These are phyloP conservation scores for Pomatostomus ruficeps DNA, from an alignment of 2,113 vertebrate genomes.

Conservation along the genomic window DNA sequence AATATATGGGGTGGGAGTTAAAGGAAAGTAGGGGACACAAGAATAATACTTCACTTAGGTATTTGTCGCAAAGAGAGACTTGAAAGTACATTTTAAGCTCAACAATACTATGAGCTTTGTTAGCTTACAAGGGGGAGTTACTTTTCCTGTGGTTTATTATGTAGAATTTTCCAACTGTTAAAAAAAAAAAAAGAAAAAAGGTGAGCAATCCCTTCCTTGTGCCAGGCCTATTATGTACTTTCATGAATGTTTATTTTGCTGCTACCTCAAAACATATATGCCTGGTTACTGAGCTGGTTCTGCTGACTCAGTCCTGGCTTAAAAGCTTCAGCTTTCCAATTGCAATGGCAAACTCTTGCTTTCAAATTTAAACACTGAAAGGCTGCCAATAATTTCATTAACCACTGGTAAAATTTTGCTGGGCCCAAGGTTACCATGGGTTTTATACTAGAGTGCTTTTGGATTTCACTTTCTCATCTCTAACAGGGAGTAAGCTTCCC, in stretches of 20 bases:
- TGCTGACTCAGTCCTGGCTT: slow-evolving; percentile 40
- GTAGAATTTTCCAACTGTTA: background rate
- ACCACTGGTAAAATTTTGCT: background rate
- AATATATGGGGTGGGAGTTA: background rate
- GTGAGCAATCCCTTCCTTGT: background rate
- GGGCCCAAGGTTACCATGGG: background rate
- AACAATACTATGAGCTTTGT: background rate
- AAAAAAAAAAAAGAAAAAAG: background rate
- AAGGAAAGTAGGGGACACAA: background rate
- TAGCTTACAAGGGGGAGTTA: background rate
- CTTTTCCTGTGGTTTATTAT: background rate
- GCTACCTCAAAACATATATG: background rate
- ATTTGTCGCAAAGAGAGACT: background rate
- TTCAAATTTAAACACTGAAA: slow-evolving; percentile 16
- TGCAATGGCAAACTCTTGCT: background rate
- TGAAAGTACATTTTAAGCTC: background rate
- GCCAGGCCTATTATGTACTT: slow-evolving; percentile 34
- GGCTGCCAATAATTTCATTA: background rate
- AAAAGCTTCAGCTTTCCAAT: background rate
- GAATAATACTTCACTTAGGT: background rate
- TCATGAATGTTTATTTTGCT: slow-evolving; percentile 43
- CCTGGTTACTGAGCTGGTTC: slow-evolving; percentile 11
- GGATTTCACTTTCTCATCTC: background rate
- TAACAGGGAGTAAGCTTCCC: background rate
- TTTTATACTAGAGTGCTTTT: background rate